A percentile compares a stretch with the other conserved stretches of the same genome.
phyloP scores from a whole-genome alignment of 2,797 vertebrate genomes.

The Pangasius djambal region DNA sequence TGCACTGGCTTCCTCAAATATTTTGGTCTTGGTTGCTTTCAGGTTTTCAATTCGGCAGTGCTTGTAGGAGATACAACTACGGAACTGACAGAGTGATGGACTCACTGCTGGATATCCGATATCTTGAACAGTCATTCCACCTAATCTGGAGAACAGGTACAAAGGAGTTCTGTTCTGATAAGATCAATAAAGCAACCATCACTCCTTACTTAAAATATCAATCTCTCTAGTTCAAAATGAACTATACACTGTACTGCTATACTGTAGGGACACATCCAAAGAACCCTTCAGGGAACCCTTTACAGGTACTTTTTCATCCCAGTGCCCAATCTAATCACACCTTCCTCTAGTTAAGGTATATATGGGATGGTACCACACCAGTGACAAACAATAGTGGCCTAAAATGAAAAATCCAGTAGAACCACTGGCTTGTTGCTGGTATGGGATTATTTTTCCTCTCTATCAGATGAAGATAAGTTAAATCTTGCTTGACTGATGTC shows the following conservation, averaged over 20 bases:
- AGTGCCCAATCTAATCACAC: not conserved
- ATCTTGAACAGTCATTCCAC: not conserved
- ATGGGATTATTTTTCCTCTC: conserved; percentile 20
- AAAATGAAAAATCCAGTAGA: not conserved
- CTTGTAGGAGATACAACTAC: conserved; percentile 37
- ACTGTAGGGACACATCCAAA: conserved; percentile 8
- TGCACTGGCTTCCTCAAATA: conserved; percentile 19
- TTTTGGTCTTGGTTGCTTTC: conserved; percentile 16
- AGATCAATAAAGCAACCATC: not conserved
- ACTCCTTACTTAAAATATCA: not conserved
- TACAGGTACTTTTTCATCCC: not conserved
- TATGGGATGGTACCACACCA: not conserved
- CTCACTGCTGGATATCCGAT: not conserved
- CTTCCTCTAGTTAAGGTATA: not conserved
- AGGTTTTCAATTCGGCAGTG: conserved; percentile 20
- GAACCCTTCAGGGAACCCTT: not conserved
- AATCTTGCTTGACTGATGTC: conserved; percentile 28
- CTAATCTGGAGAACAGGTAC: not conserved
- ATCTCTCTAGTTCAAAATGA: not conserved
- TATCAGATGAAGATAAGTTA: conserved; percentile 32
- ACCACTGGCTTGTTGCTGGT: not conserved
- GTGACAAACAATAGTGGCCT: conserved; percentile 1
- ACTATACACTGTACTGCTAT: not conserved
- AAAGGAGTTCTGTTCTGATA: not conserved
- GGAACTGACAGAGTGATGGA: conserved; percentile 19